Conservation (phyloP, 2,113 vertebrate genomes). For the Chaetodon auriga region DNA sequence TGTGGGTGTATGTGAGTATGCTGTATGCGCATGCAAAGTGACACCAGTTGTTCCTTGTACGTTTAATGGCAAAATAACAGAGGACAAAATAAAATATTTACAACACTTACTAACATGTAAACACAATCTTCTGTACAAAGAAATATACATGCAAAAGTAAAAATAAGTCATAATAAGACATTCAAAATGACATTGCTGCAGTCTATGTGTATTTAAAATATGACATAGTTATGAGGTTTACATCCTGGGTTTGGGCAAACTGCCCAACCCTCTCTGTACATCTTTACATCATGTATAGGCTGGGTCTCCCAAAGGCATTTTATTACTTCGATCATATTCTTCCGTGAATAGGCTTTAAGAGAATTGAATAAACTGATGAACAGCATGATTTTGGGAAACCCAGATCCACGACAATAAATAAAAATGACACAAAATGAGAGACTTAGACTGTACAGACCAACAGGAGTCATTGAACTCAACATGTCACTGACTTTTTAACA, state of each 20-base stretch:
- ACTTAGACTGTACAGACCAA: constrained; percentile 79
- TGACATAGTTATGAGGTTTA: constrained; percentile 87
- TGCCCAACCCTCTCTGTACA: constrained; percentile 90
- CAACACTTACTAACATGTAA: constrained; percentile 92
- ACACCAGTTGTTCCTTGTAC: constrained; percentile 82
- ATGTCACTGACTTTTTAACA: constrained; percentile 44
- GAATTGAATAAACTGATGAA: constrained; percentile 36
- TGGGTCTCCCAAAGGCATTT: constrained; percentile 68
- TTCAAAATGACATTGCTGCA: constrained; percentile 83
- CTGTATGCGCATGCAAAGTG: background rate
- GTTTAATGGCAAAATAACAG: constrained; percentile 97
- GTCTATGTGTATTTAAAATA: constrained; percentile 86
- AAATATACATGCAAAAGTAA: constrained; percentile 99
- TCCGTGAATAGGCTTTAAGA: constrained; percentile 20
- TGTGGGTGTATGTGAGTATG: background rate
- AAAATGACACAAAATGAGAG: constrained; percentile 82
- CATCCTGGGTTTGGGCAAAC: constrained; percentile 85
- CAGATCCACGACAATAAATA: constrained; percentile 75
- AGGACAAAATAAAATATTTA: constrained; percentile 97
- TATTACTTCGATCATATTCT: constrained; percentile 36
- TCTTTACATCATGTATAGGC: constrained; percentile 86
- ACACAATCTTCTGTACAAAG: constrained; percentile 95
- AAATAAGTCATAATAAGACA: constrained; percentile 88
- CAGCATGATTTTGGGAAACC: constrained; percentile 63
- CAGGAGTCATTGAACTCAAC: constrained; percentile 41